Conservation (phyloP, 2,797 vertebrate species). For the Cryptoblepharus egeriae region DNA sequence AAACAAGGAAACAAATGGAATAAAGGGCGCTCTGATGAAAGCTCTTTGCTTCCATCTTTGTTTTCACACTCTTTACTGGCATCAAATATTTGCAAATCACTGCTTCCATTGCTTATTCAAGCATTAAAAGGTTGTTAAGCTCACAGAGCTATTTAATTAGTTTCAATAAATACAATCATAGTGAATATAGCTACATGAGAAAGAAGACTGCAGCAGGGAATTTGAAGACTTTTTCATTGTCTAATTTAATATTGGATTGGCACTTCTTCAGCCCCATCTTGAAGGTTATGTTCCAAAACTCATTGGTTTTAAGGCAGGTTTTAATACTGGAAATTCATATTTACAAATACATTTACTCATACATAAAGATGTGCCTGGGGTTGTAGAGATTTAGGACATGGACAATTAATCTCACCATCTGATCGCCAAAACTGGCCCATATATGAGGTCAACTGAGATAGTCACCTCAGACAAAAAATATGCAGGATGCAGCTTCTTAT, state of each 20-base stretch:
- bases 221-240: constrained; percentile 34
- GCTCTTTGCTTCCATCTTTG: constrained; percentile 33
- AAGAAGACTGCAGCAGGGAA: background rate
- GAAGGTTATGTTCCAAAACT: background rate
- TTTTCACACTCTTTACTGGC: constrained; percentile 37
- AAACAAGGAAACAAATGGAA: constrained; percentile 21
- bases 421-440: too few relatives aligned
- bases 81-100: constrained; percentile 26
- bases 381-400: too few relatives aligned
- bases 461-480: too few relatives aligned
- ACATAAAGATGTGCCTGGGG: background rate
- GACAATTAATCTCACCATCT: background rate
- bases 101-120: constrained; percentile 49
- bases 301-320: background rate
- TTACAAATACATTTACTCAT: background rate
- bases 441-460: background rate
- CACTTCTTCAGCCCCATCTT: constrained; percentile 16
- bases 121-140: constrained; percentile 35
- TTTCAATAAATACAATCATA: constrained; percentile 44
- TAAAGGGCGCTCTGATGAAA: constrained; percentile 9
- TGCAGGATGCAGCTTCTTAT: too few relatives aligned
- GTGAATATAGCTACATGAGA: constrained; percentile 13
- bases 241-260: constrained; percentile 28
- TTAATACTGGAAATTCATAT: background rate
- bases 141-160: constrained; percentile 44